Percentiles rank a stretch among this genome's conserved stretches.
These are phyloP conservation scores for Rhinoraja longicauda DNA, from an alignment of 2,797 vertebrate genomes.

Conservation along the genomic window DNA sequence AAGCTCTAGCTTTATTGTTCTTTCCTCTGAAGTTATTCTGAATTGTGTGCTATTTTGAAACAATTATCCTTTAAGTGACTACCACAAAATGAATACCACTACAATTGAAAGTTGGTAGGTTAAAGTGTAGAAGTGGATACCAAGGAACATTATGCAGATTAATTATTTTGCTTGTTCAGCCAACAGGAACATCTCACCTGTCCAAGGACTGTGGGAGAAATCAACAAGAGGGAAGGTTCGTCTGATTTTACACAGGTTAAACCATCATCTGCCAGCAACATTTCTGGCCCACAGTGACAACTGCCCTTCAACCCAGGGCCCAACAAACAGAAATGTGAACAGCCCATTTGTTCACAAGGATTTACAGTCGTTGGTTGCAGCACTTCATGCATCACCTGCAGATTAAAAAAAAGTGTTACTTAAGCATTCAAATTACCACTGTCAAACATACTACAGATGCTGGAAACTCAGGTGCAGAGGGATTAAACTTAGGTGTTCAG, in stretches of 20 bases:
- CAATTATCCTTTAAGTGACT: too few species aligned
- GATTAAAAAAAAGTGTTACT: conserved; percentile 26
- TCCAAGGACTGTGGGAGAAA: conserved; percentile 53
- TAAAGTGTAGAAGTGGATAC: background rate
- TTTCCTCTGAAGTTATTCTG: too few species aligned
- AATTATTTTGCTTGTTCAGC: too few species aligned
- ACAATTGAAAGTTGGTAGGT: background rate
- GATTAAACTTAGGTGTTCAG: too few species aligned
- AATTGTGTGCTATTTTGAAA: too few species aligned
- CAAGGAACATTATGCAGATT: too few species aligned
- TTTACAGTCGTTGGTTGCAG: conserved; percentile 58
- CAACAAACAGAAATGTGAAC: conserved; percentile 80
- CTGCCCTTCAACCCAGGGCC: conserved; percentile 53
- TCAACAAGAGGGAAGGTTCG: conserved; percentile 68
- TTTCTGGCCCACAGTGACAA: conserved; percentile 67
- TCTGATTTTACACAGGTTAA: conserved; percentile 59
- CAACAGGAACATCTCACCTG: conserved; percentile 60
- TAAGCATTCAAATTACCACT: too few species aligned
- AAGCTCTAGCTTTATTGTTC: too few species aligned
- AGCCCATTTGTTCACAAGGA: conserved; percentile 59
- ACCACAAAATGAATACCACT: too few species aligned
- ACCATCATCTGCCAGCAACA: conserved; percentile 61
- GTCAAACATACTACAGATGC: too few species aligned
- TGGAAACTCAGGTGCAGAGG: too few species aligned
- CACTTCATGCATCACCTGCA: conserved; percentile 71